Conservation (phyloP, 2,113 vertebrate species). For the Noturus placidus region DNA sequence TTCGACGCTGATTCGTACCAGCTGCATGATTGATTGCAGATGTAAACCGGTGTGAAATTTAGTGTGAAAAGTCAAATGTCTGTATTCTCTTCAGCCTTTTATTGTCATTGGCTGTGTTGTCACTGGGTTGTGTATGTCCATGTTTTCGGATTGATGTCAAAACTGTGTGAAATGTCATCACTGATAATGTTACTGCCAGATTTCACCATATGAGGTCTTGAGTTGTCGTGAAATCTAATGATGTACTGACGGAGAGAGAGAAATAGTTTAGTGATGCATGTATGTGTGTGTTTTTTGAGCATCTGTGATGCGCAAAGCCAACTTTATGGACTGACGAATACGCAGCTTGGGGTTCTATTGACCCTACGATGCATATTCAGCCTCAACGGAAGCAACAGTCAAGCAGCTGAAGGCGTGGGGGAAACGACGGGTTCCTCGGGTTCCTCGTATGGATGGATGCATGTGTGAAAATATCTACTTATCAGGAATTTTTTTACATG, state of each 20-base stretch:
- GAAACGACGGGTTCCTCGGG: not conserved
- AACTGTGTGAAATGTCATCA: conserved; percentile 17
- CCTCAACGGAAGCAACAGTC: conserved; percentile 38
- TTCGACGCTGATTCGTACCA: conserved; percentile 30
- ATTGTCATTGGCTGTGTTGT: conserved; percentile 33
- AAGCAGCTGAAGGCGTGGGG: not conserved
- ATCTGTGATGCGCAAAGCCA: conserved; percentile 47
- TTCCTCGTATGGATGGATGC: conserved; percentile 8
- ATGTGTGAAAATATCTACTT: conserved; percentile 26
- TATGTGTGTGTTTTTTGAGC: conserved; percentile 54
- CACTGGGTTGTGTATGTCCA: conserved; percentile 34
- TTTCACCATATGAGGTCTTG: conserved; percentile 27
- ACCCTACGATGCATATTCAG: conserved; percentile 44
- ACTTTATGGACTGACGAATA: conserved; percentile 46
- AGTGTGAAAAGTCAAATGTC: conserved; percentile 27
- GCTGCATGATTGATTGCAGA: conserved; percentile 43
- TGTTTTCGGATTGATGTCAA: conserved; percentile 32
- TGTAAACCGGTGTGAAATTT: conserved; percentile 38
- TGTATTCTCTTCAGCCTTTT: conserved; percentile 37
- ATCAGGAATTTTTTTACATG: conserved; percentile 46
- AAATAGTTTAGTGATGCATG: conserved; percentile 29
- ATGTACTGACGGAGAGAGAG: conserved; percentile 2
- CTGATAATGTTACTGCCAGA: conserved; percentile 38
- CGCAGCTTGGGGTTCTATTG: conserved; percentile 42
- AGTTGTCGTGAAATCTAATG: conserved; percentile 31